These are phyloP conservation scores for Ginglymostoma cirratum DNA, from an alignment of 2,113 vertebrate genomes.

Conservation along the genomic window DNA sequence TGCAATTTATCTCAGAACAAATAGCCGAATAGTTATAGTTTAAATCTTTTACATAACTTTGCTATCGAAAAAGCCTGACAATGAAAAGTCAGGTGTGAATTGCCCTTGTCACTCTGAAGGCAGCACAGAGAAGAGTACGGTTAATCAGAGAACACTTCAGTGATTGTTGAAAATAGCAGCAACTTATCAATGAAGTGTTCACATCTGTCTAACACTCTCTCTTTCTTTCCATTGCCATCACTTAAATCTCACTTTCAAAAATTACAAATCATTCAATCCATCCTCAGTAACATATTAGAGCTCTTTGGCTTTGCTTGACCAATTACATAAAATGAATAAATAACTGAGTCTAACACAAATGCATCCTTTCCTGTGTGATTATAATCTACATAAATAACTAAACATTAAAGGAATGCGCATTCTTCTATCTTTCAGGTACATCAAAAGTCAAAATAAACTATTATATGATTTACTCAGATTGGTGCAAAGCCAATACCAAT, in stretches of 20 bases:
- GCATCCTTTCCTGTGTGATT: not conserved
- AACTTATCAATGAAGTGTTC: not conserved
- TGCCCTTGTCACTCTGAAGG: not conserved
- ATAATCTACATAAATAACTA: not conserved
- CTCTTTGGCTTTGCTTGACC: too few species aligned
- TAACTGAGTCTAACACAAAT: not conserved
- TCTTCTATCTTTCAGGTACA: not conserved
- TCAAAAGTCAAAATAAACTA: not conserved
- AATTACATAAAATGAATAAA: too few species aligned
- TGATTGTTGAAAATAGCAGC: not conserved
- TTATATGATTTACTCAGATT: too few species aligned
- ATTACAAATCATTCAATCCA: not conserved
- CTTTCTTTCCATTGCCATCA: not conserved
- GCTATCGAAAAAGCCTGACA: not conserved
- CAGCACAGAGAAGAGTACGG: not conserved
- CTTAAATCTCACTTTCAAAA: not conserved
- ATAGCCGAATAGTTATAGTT: not conserved
- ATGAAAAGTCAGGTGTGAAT: not conserved
- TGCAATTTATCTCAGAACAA: not conserved
- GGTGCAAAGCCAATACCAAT: too few species aligned
- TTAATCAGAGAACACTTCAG: not conserved
- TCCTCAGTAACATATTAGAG: not conserved
- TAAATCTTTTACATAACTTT: not conserved
- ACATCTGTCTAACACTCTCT: not conserved
- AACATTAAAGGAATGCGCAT: not conserved